These are phyloP conservation scores for Troilus luridus DNA, from an alignment of 2,888 invertebrate genomes.

Conservation along the genomic window DNA sequence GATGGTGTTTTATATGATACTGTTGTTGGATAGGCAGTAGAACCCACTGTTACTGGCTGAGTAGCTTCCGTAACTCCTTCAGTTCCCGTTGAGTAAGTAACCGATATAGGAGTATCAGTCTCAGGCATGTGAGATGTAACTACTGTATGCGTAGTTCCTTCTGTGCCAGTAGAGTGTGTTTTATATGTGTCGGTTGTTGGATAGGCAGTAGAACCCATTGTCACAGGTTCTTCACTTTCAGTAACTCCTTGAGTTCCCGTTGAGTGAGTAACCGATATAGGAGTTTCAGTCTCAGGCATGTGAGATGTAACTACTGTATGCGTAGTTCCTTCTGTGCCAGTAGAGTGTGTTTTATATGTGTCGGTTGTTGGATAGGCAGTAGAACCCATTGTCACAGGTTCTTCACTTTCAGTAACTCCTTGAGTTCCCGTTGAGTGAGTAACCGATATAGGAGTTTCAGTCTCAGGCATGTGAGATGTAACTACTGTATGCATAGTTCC, in stretches of 20 bases:
- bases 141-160: background rate
- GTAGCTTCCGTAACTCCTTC: background rate
- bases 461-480: background rate
- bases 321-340: background rate
- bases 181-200: background rate
- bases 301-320: too few species aligned
- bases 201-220: background rate
- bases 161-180: background rate
- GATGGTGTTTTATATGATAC: background rate
- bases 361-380: background rate
- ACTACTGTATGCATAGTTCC: background rate
- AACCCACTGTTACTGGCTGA: background rate
- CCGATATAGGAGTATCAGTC: background rate
- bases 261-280: background rate
- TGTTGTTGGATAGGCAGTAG: background rate
- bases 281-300: background rate
- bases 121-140: background rate
- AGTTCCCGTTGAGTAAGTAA: background rate
- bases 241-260: background rate
- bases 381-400: background rate
- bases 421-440: background rate
- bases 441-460: background rate
- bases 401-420: background rate
- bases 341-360: background rate
- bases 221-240: background rate